Evolutionary conservation across 2,888 invertebrate species (phyloP), one percentile per base, ranked within the genome.

Genomic region (Hirtodrosophila alboralis): DNA sequence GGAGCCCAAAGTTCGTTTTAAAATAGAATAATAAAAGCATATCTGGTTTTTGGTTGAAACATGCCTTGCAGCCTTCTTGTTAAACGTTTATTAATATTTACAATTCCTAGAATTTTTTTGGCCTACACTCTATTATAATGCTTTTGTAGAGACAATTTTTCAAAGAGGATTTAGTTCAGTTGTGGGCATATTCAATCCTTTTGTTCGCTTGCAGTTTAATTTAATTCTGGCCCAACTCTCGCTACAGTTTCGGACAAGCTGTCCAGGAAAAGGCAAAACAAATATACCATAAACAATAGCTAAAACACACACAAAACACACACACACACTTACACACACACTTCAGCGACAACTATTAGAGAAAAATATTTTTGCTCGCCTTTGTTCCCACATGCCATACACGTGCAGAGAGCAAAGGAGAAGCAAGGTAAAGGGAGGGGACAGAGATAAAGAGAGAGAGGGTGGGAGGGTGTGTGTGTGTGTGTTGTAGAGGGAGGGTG

Each of bases 281-380:
- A 81, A 83, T 81, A 83, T 45, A 72, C 64, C 75, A 65, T 71
- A 61, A 70, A 80, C 67, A 74, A 64, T 62, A 49, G 53, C 45
- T 30, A 33, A 45, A 45, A 44, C 14, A 72, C 37, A 57, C 54
- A 52, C 58, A 30, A 41, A 34, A 40, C 12, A 53, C 27, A 23
- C 18, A 59, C 51, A 63, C 44, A 49, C 26, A 51, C 18, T 45
- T 30, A 27, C 12, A 43, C 12, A 48, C 43, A 58, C 7, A 34
- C 68, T 84, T 84, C 78, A 75, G 79, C 83, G 79, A 85, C 83
- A 79, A 79, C 79, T 79, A 85, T 85, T 85, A 83, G 85, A 83
- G 79, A 44, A 75, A 79, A 85, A 79, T 85, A 79, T 79, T 79
- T 85, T 71, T 66, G 68, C 61, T 75, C 38, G 60, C 65, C 78